A percentile compares a stretch with the other conserved stretches of the same genome.
Conservation (phyloP, 2,888 invertebrate genomes). For the Antheraea yamamai region DNA sequence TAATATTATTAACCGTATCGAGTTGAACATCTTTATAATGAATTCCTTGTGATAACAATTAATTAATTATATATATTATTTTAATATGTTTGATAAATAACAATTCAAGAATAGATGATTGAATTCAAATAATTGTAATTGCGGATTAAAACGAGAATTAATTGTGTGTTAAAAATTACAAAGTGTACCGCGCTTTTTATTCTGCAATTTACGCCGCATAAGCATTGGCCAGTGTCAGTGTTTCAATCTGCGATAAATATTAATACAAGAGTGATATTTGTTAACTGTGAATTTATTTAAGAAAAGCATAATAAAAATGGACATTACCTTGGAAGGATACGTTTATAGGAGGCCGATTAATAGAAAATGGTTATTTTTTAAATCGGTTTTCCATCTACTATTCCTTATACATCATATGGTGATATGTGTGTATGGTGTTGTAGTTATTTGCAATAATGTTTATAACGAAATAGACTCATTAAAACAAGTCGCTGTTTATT, state of each 20-base stretch:
- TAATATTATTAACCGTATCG: not conserved
- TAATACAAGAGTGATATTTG: not conserved
- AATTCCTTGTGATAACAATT: not conserved
- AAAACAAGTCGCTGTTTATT: slow-evolving; percentile 23
- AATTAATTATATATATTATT: no score
- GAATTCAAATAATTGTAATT: no score
- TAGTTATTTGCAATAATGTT: slow-evolving; percentile 21
- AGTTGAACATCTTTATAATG: not conserved
- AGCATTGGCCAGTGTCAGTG: not conserved
- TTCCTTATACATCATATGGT: slow-evolving; percentile 16
- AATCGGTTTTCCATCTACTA: slow-evolving; percentile 15
- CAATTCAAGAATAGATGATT: no score
- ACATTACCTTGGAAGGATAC: not conserved
- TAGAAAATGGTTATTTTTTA: not conserved
- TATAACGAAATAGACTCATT: slow-evolving; percentile 19
- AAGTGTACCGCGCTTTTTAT: not conserved
- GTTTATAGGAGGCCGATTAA: slow-evolving; percentile 9
- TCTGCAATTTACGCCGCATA: not conserved
- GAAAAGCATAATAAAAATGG: not conserved
- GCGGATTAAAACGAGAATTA: not conserved
- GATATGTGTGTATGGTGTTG: slow-evolving; percentile 19
- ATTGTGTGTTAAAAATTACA: no score
- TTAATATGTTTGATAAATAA: no score
- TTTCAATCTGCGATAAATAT: not conserved
- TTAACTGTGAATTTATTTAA: not conserved